Conservation (phyloP, 2,888 invertebrate species). For the Strigamia maritima region DNA sequence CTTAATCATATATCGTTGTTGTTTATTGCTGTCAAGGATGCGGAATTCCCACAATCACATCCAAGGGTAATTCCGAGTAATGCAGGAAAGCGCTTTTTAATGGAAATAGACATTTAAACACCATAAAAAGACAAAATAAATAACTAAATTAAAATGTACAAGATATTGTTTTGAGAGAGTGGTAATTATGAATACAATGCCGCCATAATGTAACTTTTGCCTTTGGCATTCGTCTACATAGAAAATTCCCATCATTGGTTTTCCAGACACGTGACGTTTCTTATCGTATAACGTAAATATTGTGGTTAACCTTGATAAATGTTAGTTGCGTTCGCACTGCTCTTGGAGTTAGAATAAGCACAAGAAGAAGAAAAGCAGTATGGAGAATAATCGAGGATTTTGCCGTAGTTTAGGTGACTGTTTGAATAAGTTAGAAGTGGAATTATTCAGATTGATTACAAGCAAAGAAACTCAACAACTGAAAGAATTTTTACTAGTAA, state of each 20-base stretch:
- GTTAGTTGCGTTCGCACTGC: not conserved
- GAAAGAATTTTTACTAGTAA: constrained; percentile 5
- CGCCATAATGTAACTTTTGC: not conserved
- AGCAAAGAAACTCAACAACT: not conserved
- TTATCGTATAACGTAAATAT: not conserved
- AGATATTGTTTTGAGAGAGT: too few species aligned
- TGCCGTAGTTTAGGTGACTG: not conserved
- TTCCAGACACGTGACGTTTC: not conserved
- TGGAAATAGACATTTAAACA: too few species aligned
- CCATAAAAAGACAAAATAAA: too few species aligned
- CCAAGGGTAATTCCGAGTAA: too few species aligned
- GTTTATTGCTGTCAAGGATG: too few species aligned
- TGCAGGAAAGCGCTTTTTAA: too few species aligned
- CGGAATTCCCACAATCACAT: too few species aligned
- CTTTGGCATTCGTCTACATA: not conserved
- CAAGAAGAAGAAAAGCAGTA: not conserved
- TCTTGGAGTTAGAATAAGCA: not conserved
- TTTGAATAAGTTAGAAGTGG: not conserved
- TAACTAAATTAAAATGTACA: too few species aligned
- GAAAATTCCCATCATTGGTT: not conserved
- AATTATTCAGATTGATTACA: not conserved
- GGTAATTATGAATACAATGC: too few species aligned
- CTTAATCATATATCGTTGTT: too few species aligned
- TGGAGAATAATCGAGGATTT: not conserved
- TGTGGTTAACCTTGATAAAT: not conserved